These are phyloP conservation scores for Xestia c-nigrum DNA, from an alignment of 2,888 invertebrate genomes.

Conservation along the genomic window DNA sequence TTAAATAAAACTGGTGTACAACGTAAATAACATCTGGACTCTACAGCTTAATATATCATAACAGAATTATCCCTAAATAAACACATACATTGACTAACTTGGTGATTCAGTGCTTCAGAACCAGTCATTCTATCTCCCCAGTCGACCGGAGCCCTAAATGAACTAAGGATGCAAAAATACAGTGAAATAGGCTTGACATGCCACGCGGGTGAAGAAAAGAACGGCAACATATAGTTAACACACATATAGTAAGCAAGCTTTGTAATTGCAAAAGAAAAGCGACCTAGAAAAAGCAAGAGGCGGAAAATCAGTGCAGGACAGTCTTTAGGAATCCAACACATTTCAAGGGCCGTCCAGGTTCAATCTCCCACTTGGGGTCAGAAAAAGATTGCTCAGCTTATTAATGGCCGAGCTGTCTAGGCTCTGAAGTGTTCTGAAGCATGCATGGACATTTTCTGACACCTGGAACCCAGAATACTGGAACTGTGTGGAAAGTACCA, in stretches of 20 bases:
- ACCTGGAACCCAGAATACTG: background rate
- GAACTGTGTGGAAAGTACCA: background rate
- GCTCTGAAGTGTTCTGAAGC: background rate
- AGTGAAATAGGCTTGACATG: constrained; percentile 61
- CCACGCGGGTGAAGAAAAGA: constrained; percentile 49
- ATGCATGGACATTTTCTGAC: constrained; percentile 7
- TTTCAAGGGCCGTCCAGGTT: background rate
- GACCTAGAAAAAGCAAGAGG: constrained; percentile 13
- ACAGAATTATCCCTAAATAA: constrained; percentile 6
- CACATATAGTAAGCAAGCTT: constrained; percentile 58
- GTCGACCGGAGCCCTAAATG: constrained; percentile 44
- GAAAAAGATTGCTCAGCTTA: background rate
- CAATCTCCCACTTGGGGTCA: background rate
- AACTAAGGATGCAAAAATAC: constrained; percentile 59
- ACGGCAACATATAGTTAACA: constrained; percentile 57
- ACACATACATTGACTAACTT: constrained; percentile 42
- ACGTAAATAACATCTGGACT: background rate
- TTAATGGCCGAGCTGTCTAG: background rate
- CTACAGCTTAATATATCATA: background rate
- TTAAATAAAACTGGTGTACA: background rate
- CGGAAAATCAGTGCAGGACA: background rate
- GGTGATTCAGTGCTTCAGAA: constrained; percentile 26
- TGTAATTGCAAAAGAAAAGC: constrained; percentile 44
- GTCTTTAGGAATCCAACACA: background rate
- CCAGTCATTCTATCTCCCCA: constrained; percentile 25